Base-by-base conservation (phyloP, 2,113 vertebrate species). In the Pseudopipra pipra region DNA sequence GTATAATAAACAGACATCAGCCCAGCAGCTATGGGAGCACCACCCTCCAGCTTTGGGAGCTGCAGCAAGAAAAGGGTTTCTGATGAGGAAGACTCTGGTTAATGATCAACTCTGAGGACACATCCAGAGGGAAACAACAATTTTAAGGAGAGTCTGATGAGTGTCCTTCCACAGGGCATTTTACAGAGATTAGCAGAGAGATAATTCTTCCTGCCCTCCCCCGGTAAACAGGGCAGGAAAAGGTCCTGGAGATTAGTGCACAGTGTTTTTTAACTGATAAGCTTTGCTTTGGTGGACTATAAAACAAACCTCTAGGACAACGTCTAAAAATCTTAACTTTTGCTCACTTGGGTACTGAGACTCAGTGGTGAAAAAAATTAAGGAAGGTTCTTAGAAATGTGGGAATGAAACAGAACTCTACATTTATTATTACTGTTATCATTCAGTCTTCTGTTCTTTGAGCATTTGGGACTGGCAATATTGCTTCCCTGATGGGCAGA, bases 401-500 rank as follows among this genome's bases (percentile, higher is more conserved):
- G 12, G 68, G 41, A 56, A 37, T 35, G 39, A 80, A 96, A 86
- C 59, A 63, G 33, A 88, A 35, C 39, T 52, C 78, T n/a, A 16
- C 51, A 49, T 25, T 73, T 76, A 76, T 65, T 85, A 73, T 33
- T 55, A 66, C 8, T 25, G 28, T 25, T 5, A 78, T 80, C 78
- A 73, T 83, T 92, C 88, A 74, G 10, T 80, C 91, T 86, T 66
- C 72, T 56, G 65, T 55, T 89, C 91, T 84, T 87, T 43, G 83
- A 93, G 58, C 89, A 61, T 68, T 81, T 90, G 51, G 52, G 65
- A 28, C 56, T 92, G 86, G 83, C 41, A 78, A 52, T 67, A 90
- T 73, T 85, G 91, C 65, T 78, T 95, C 85, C 91, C 84, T 56
- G 86, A 76, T 81, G 83, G 89, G 93, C 61, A 95, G 76, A 91